Evolutionary conservation across 92 coral and sea anemone genomes (phyloP).

Genomic region (Porites cylindrica): DNA sequence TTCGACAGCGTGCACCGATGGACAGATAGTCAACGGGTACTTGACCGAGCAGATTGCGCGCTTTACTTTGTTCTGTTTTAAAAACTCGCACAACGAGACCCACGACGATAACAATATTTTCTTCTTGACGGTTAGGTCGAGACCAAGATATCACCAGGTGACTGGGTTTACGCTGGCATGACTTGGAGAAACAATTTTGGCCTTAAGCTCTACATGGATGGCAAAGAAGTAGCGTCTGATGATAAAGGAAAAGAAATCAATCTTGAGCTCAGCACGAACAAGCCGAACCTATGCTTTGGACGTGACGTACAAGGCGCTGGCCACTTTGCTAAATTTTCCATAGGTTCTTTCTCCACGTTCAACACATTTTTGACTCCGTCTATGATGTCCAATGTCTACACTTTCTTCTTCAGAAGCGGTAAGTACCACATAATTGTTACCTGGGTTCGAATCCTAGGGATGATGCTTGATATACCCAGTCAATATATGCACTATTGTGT

Average conservation of each 20-base stretch:
- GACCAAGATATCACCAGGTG: conserved; percentile 38
- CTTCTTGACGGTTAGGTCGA: conserved; percentile 19
- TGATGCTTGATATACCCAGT: no score
- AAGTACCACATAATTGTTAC: conserved; percentile 7
- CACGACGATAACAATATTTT: no score
- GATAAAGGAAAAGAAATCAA: conserved; percentile 61
- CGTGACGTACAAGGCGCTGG: conserved; percentile 63
- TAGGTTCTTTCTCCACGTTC: conserved; percentile 81
- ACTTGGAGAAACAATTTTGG: conserved; percentile 87
- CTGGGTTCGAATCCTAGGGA: background rate
- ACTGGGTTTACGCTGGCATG: conserved; percentile 79
- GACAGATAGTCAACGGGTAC: no score
- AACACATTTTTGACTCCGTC: conserved; percentile 72
- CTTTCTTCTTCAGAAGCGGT: conserved; percentile 93
- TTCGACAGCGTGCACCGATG: no score
- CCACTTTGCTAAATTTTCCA: conserved; percentile 74
- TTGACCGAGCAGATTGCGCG: no score
- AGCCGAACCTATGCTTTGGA: conserved; percentile 86
- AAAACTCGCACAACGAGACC: no score
- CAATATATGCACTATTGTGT: no score
- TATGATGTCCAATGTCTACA: conserved; percentile 75
- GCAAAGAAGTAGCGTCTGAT: conserved; percentile 49
- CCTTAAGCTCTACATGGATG: conserved; percentile 75
- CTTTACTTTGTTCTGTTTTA: no score
- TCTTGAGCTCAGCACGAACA: conserved; percentile 58